Percentiles rank a stretch among this genome's conserved stretches.
Evolutionary conservation across 2,113 vertebrate species (phyloP).

Genomic region (Plotosus lineatus): DNA sequence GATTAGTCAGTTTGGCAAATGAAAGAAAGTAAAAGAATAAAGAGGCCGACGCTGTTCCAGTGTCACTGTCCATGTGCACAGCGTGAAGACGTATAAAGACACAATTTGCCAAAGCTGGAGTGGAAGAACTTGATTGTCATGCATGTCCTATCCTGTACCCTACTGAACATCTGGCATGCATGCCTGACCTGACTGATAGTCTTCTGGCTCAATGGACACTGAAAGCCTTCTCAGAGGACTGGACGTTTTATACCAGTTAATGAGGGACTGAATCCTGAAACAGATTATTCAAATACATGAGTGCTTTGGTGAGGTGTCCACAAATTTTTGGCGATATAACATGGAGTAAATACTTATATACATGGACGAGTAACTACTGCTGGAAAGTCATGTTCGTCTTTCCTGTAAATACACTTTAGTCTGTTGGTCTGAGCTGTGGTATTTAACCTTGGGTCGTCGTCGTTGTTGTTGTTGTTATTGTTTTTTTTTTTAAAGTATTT

Average conservation of each 20-base stretch:
- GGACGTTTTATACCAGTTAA: background rate
- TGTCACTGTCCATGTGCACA: background rate
- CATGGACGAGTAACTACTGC: constrained; percentile 6
- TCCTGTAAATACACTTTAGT: constrained; percentile 23
- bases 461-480: too few species aligned
- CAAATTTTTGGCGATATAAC: background rate
- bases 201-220: too few species aligned
- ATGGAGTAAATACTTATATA: constrained; percentile 23
- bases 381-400: background rate
- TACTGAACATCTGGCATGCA: background rate
- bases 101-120: background rate
- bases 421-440: constrained; percentile 35
- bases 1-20: too few species aligned
- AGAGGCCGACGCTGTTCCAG: background rate
- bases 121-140: background rate
- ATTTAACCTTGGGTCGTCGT: constrained; percentile 36
- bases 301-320: background rate
- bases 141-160: background rate
- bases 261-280: background rate
- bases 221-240: background rate
- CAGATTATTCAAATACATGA: background rate
- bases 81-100: background rate
- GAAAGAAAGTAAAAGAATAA: too few species aligned
- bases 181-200: background rate
- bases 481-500: constrained; percentile 19